Base-by-base conservation (phyloP, 2,797 vertebrate species). In the Clamator glandarius region DNA sequence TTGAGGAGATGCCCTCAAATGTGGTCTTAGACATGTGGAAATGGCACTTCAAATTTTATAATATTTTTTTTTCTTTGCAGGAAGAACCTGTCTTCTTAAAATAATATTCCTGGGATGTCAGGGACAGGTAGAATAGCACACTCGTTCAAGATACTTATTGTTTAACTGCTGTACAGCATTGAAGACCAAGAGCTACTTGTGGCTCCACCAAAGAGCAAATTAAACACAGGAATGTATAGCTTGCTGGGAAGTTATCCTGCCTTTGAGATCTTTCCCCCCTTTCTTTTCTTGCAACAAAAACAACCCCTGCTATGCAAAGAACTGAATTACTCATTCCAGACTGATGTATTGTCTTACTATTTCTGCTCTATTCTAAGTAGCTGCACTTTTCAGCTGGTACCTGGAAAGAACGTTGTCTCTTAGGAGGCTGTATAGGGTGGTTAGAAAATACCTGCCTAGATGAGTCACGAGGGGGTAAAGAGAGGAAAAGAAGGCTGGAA, bases 401-500 rank as follows among this genome's bases (percentile, higher is more conserved):
- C 92, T 96, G 92, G 81, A 93, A 95, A 92, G 90, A 95, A 90
- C 78, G 92, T 73, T 0, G 1, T 79, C 84, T 95, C 87, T 92
- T 89, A 73, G 66, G 81, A 93, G 89, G 84, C 84, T 92, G 52
- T 81, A 69, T 17, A 63, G 91, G 67, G 67, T 79, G 67, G 77
- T 70, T 90, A 93, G 93, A 94, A 96, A 94, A 95, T 87, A 95
- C 96, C 93, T 96, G 87, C 87, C 78, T 92, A 36, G 74, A 84
- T 96, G 91, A 96, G 91, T 95, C 93, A 94, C 42, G 8, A 36
- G 33, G 48, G 58, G 85, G 51, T 52, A 83, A 44, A 90, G 55
- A 41, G 21, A 61, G 61, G 70, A 68, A n/a, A 80, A 44, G 78
- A 80, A 41, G n/a, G 35, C 78, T 91, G 79, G 26, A 85, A 93